phyloP scores from a whole-genome alignment of 2,797 vertebrate species.

The Takifugu ocellatus region DNA sequence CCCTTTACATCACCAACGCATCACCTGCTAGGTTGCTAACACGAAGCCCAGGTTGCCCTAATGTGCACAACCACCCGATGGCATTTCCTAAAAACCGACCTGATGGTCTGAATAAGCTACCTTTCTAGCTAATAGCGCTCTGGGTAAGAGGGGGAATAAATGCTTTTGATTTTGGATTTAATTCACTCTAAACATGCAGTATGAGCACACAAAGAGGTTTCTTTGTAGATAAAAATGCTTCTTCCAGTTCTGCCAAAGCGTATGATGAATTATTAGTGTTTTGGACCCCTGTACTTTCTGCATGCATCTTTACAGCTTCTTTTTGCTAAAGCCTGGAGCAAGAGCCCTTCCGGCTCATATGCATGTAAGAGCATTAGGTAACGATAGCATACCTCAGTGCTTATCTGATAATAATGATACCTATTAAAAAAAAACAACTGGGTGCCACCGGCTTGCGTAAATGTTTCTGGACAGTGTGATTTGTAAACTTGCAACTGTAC shows the following conservation, averaged over 20 bases:
- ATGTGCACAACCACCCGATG: too few species aligned
- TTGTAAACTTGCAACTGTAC: slow-evolving; percentile 58
- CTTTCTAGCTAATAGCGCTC: background rate
- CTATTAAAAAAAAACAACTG: slow-evolving; percentile 37
- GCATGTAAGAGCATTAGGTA: slow-evolving; percentile 63
- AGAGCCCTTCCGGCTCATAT: slow-evolving; percentile 57
- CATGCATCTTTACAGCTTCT: slow-evolving; percentile 67
- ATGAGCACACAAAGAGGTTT: slow-evolving; percentile 49
- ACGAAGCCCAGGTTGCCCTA: too few species aligned
- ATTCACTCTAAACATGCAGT: slow-evolving; percentile 4
- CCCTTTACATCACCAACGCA: too few species aligned
- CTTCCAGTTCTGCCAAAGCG: slow-evolving; percentile 32
- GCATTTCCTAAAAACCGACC: too few species aligned
- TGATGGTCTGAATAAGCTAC: too few species aligned
- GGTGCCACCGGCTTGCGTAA: slow-evolving; percentile 42
- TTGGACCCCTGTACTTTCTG: slow-evolving; percentile 50
- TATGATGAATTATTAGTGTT: slow-evolving; percentile 27
- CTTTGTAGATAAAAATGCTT: slow-evolving; percentile 37
- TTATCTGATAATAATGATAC: slow-evolving; percentile 37
- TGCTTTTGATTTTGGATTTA: background rate
- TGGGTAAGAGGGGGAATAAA: background rate
- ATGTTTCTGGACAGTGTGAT: slow-evolving; percentile 48
- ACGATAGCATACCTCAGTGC: slow-evolving; percentile 37
- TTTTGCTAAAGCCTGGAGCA: slow-evolving; percentile 57
- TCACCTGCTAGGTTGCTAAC: too few species aligned